Percentiles rank a stretch among this genome's conserved stretches.
phyloP scores from a whole-genome alignment of 2,113 vertebrate genomes.

The Eublepharis macularius region DNA sequence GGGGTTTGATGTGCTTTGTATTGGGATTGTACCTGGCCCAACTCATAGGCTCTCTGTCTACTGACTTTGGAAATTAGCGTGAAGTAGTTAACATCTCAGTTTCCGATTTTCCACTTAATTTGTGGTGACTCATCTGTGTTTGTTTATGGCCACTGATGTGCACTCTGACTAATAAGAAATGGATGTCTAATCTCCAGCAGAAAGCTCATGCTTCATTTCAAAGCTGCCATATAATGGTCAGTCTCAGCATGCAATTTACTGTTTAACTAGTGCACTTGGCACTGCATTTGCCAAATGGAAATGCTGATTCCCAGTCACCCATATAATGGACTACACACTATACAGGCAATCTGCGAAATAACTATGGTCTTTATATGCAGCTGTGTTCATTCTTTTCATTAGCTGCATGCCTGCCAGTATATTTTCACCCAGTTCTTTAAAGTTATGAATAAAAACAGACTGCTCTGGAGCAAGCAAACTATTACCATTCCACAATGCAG shows the following conservation, averaged over 20 bases:
- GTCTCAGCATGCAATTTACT: constrained; percentile 40
- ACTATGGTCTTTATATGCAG: constrained; percentile 28
- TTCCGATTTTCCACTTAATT: constrained; percentile 64
- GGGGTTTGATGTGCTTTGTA: background rate
- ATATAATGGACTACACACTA: background rate
- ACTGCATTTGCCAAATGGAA: background rate
- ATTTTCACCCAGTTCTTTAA: constrained; percentile 40
- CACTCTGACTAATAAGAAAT: constrained; percentile 46
- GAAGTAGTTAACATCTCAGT: constrained; percentile 31
- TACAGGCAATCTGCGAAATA: constrained; percentile 25
- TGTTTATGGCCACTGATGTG: constrained; percentile 43
- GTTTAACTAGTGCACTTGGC: constrained; percentile 46
- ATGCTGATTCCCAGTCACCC: constrained; percentile 33
- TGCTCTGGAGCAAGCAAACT: background rate
- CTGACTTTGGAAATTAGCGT: constrained; percentile 5
- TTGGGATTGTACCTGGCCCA: fast-evolving
- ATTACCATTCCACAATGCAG: background rate
- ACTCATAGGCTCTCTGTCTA: fast-evolving
- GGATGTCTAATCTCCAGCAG: constrained; percentile 35
- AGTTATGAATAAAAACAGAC: constrained; percentile 1
- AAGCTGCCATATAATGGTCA: constrained; percentile 38
- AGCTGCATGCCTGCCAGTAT: constrained; percentile 29
- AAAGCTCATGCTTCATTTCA: constrained; percentile 54
- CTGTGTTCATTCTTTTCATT: background rate
- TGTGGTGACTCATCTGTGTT: constrained; percentile 55